Percentiles rank a stretch among this genome's conserved stretches.
These are phyloP conservation scores for Augochlora pura DNA, from an alignment of 1,140 invertebrate species.

Conservation along the genomic window DNA sequence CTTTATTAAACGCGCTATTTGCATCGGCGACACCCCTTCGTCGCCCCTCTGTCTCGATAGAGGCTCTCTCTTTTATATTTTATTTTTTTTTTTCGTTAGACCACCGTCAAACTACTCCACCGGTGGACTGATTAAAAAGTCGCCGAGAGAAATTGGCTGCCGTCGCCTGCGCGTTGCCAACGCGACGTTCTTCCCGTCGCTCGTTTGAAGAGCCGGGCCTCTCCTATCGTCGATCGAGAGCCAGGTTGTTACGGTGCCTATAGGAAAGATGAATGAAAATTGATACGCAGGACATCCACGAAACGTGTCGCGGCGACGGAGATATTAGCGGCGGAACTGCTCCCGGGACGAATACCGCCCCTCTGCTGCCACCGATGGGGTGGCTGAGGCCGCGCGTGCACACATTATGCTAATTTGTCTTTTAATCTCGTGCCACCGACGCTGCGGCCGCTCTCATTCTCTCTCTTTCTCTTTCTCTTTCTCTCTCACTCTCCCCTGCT, in stretches of 20 bases:
- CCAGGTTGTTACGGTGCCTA: too few species aligned
- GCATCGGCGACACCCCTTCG: slow-evolving; percentile 58
- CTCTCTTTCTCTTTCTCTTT: slow-evolving; percentile 22
- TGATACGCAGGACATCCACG: not conserved
- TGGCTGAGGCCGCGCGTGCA: slow-evolving; percentile 51
- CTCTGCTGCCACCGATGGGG: slow-evolving; percentile 31
- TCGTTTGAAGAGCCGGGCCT: not conserved
- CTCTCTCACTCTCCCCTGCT: slow-evolving; percentile 35
- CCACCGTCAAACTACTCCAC: slow-evolving; percentile 43
- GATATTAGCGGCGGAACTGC: slow-evolving; percentile 46
- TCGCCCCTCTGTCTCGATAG: slow-evolving; percentile 40
- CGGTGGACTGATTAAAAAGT: slow-evolving; percentile 57
- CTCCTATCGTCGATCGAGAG: too few species aligned
- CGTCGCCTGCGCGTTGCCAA: not conserved
- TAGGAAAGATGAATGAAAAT: not conserved
- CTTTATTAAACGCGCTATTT: slow-evolving; percentile 78
- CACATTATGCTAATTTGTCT: slow-evolving; percentile 75
- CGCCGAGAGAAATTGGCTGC: slow-evolving; percentile 25
- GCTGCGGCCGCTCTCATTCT: slow-evolving; percentile 20
- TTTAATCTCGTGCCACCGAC: slow-evolving; percentile 70
- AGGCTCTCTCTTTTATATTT: slow-evolving; percentile 28
- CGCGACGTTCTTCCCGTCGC: not conserved
- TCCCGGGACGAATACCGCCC: slow-evolving; percentile 14
- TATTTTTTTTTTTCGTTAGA: slow-evolving; percentile 2
- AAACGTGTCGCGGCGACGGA: slow-evolving; percentile 18